Base-by-base conservation (phyloP, 2,888 invertebrate genomes). In the Poecilus cupreus region DNA sequence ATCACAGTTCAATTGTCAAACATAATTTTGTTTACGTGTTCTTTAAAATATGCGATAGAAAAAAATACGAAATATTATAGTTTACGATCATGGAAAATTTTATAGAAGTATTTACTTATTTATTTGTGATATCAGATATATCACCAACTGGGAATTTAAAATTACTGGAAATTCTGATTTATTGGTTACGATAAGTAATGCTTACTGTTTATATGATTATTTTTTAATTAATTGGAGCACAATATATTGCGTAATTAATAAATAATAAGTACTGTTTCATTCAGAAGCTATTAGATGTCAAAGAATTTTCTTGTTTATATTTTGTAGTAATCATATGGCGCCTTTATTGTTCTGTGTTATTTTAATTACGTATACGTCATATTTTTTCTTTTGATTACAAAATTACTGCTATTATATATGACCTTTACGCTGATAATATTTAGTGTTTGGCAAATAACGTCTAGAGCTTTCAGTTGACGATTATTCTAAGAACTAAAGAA, bases 141-240 rank as follows among this genome's bases (percentile, higher is more conserved):
- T 37, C 64, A 37, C 13, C 37, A 68, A 16, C 64, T 68, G 37
- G 32, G 37, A 68, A 68, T 68, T 37, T 18, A 37, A 18, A 37
- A 68, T 60, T 37, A 37, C 20, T 68, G 64, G 64, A 37, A 68
- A 68, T 37, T 68, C 37, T 57, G 18, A 57, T 57, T 22, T 57
- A 24, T 57, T 10, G 2, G 5, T 68, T 16, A 3, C 16, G 64
- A 68, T 68, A 68, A 68, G 64, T 68, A 37, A 18, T 68, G 64
- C 37, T 37, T 24, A 26, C 26, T 60, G 26, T 60, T 60, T 37
- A 68, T 37, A 68, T 68, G 32, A 68, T 68, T 68, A 68, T 37
- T 68, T 39, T 37, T 32, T 68, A 16, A 68, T 37, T 68, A 68
- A 64, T 32, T 32, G 64, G 64, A 64, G 16, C 37, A 64, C 13